Evolutionary conservation across 2,113 vertebrate species (phyloP).

Genomic region (Bungarus multicinctus): DNA sequence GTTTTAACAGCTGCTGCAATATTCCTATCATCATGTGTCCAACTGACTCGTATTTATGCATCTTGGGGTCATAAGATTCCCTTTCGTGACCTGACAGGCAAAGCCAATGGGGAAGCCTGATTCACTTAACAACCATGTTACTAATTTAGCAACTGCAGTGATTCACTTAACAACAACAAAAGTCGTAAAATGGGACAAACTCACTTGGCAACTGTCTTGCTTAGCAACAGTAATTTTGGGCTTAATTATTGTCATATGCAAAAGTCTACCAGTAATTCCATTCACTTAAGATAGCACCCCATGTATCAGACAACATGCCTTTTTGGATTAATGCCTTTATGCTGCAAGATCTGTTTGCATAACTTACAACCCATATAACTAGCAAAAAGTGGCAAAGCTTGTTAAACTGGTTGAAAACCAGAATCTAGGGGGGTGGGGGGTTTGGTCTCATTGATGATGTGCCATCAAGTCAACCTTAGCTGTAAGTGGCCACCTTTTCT

Average conservation of each 20-base stretch:
- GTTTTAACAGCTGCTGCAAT: background rate
- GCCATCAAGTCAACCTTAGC: background rate
- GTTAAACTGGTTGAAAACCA: background rate
- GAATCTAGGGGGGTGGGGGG: background rate
- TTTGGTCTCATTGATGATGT: background rate
- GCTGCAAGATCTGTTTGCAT: background rate
- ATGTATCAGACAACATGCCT: background rate
- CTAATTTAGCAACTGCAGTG: background rate
- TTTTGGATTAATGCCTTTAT: background rate
- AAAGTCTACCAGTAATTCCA: background rate
- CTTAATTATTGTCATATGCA: background rate
- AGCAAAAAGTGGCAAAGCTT: background rate
- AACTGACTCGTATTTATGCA: background rate
- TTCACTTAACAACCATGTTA: background rate
- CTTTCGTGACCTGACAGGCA: background rate
- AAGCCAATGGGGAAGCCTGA: background rate
- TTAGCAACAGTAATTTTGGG: background rate
- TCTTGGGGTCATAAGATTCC: background rate
- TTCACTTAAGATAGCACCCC: background rate
- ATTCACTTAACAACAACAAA: too few relatives aligned
- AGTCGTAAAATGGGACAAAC: background rate
- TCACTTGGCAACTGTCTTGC: background rate
- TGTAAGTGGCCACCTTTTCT: background rate
- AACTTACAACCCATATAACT: background rate
- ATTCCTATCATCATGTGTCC: background rate